Evolutionary conservation across 2,797 vertebrate genomes (phyloP).

Genomic region (Taeniopygia guttata): DNA sequence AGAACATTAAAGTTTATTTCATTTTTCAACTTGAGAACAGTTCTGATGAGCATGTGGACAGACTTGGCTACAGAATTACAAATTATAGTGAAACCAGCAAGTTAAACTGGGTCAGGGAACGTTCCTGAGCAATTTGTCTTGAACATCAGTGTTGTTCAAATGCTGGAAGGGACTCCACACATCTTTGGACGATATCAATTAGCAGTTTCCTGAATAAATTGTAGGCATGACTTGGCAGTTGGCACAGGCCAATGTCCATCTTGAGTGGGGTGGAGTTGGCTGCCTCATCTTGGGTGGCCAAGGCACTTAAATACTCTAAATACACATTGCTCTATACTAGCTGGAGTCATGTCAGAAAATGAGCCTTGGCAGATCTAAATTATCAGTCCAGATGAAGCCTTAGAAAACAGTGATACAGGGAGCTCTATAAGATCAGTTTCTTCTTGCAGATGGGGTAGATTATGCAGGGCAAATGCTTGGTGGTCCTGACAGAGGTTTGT

Average conservation of each 20-base stretch:
- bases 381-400: not conserved
- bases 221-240: not conserved
- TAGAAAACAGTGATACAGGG: not conserved
- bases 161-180: not conserved
- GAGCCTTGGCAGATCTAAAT: not conserved
- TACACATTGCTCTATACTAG: not conserved
- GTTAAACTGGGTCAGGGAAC: not conserved
- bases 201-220: not conserved
- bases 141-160: not conserved
- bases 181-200: not conserved
- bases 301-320: not conserved
- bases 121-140: not conserved
- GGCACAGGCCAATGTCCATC: not conserved
- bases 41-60: not conserved
- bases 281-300: not conserved
- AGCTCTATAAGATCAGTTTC: not conserved
- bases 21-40: not conserved
- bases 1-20: not conserved
- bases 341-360: not conserved
- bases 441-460: not conserved
- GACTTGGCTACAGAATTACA: not conserved
- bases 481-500: not conserved
- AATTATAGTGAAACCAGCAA: not conserved
- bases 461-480: not conserved
- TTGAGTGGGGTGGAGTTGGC: not conserved